Evolutionary conservation across 2,888 invertebrate genomes (phyloP).

Genomic region (Antitype chi): DNA sequence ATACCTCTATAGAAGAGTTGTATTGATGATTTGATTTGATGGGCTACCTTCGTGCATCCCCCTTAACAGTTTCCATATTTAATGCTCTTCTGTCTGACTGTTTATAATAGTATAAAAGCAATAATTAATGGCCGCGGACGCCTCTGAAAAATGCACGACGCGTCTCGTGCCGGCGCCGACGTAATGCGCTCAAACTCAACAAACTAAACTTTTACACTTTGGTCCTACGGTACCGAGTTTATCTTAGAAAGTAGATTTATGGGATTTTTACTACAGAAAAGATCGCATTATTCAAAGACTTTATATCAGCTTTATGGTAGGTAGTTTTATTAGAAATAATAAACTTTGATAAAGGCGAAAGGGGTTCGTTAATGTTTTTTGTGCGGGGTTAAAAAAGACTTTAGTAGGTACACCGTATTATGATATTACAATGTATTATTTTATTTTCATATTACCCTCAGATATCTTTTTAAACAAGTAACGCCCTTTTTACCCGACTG

Average conservation of each 20-base stretch:
- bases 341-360: conserved; percentile 37
- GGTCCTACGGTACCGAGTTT: conserved; percentile 68
- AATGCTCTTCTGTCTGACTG: conserved; percentile 24
- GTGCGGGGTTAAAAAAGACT: neutral
- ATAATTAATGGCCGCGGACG: conserved; percentile 57
- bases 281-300: conserved; percentile 66
- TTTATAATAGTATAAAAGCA: conserved; percentile 47
- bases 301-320: conserved; percentile 53
- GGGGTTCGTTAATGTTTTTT: conserved; percentile 21
- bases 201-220: conserved; percentile 73
- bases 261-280: conserved; percentile 70
- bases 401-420: neutral
- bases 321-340: conserved; percentile 51
- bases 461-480: neutral
- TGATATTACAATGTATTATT: neutral
- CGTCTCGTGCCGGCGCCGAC: conserved; percentile 42
- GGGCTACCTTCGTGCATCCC: too few relatives aligned
- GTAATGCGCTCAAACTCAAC: conserved; percentile 63
- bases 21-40: too few relatives aligned
- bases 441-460: neutral
- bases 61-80: conserved; percentile 39
- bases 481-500: too few relatives aligned
- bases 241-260: conserved; percentile 76
- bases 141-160: conserved; percentile 65
- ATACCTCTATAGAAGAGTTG: too few relatives aligned